These are phyloP conservation scores for Phyto melanocephala DNA, from an alignment of 2,888 invertebrate species.

Conservation along the genomic window DNA sequence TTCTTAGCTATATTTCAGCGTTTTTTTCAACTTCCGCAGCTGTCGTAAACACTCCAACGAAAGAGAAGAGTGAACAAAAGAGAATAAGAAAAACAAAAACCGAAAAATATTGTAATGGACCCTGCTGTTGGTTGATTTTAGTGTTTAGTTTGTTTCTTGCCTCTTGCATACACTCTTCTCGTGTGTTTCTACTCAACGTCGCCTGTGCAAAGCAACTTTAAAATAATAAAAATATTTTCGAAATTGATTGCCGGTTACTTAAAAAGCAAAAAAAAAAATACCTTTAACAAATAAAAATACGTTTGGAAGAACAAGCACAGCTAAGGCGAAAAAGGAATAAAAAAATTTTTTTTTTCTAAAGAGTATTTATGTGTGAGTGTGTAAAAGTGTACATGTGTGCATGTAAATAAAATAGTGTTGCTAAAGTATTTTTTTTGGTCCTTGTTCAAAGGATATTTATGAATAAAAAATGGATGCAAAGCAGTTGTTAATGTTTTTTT, in stretches of 20 bases:
- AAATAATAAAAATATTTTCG: constrained; percentile 59
- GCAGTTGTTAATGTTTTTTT: constrained; percentile 6
- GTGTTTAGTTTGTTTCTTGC: constrained; percentile 59
- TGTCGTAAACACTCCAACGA: background rate
- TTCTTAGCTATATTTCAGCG: background rate
- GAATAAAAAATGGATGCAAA: background rate
- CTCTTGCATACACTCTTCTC: constrained; percentile 44
- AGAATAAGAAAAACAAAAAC: constrained; percentile 47
- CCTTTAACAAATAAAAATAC: constrained; percentile 13
- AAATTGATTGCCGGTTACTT: constrained; percentile 61
- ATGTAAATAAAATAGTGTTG: constrained; percentile 12
- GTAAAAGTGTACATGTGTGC: background rate
- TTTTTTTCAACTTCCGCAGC: background rate
- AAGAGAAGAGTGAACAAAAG: constrained; percentile 31
- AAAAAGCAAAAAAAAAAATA: constrained; percentile 14
- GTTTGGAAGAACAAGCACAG: constrained; percentile 12
- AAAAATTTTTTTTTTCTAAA: background rate
- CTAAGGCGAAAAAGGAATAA: constrained; percentile 3
- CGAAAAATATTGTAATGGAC: constrained; percentile 54
- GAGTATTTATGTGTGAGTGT: background rate
- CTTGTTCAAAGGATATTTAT: constrained; percentile 28
- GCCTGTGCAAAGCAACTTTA: constrained; percentile 39
- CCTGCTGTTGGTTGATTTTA: constrained; percentile 55
- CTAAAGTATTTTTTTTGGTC: constrained; percentile 11
- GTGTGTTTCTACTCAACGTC: background rate